phyloP scores from a whole-genome alignment of 2,797 vertebrate genomes.

The Agapornis canus region DNA sequence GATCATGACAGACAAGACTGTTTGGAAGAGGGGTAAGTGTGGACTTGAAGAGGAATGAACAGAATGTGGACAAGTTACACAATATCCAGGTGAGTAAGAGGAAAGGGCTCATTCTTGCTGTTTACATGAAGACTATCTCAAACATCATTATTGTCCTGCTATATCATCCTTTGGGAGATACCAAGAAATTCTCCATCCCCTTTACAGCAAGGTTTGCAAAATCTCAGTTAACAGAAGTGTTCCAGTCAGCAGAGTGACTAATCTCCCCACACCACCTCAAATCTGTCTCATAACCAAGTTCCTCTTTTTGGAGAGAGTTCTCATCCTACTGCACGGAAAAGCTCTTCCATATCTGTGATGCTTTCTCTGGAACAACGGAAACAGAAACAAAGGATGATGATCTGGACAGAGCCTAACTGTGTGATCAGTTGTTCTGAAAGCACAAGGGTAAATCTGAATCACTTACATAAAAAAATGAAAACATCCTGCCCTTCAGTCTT shows the following conservation, averaged over 20 bases:
- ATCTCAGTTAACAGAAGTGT: neutral
- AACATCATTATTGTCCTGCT: neutral
- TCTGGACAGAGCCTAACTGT: neutral
- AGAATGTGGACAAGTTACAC: neutral
- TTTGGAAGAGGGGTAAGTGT: neutral
- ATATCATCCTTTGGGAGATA: neutral
- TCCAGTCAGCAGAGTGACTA: constrained; percentile 49
- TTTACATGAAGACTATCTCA: neutral
- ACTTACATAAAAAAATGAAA: neutral
- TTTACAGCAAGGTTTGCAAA: neutral
- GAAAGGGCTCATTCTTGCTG: neutral
- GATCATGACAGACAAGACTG: neutral
- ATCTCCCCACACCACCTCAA: neutral
- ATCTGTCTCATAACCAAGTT: constrained; percentile 30
- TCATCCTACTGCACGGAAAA: neutral
- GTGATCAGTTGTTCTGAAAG: neutral
- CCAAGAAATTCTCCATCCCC: neutral
- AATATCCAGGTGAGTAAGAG: neutral
- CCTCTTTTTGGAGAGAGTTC: constrained; percentile 1
- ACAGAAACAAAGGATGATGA: constrained; percentile 3
- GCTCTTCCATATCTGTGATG: neutral
- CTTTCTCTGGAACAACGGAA: constrained; percentile 7
- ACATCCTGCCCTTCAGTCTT: neutral
- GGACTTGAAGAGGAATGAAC: neutral
- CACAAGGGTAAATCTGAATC: neutral